Evolutionary conservation across 2,888 invertebrate genomes (phyloP).

Genomic region (Diaprepes abbreviatus): DNA sequence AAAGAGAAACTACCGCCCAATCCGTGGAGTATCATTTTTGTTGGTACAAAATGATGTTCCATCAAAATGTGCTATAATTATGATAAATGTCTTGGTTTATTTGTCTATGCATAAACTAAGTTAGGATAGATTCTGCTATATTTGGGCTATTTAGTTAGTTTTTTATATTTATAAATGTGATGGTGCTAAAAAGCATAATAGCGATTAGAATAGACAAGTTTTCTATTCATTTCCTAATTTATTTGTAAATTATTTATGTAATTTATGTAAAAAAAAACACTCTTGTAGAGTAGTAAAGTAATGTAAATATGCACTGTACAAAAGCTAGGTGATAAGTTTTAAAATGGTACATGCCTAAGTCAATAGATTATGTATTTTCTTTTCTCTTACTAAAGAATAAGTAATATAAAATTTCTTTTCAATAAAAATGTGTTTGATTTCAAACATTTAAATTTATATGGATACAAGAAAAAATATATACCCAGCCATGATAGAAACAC

Average conservation of each 20-base stretch:
- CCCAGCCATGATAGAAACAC: no score
- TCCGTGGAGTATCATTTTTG: no score
- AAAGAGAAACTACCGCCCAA: no score
- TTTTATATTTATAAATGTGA: conserved; percentile 62
- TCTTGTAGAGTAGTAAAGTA: conserved; percentile 35
- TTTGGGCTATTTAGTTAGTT: conserved; percentile 46
- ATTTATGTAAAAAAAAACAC: conserved; percentile 43
- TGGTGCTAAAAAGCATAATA: conserved; percentile 63
- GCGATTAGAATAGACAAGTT: conserved; percentile 53
- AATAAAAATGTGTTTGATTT: conserved; percentile 1
- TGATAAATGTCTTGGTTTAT: no score
- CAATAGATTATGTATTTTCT: conserved; percentile 45
- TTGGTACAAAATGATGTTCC: no score
- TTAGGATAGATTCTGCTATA: conserved; percentile 29
- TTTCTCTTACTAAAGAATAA: conserved; percentile 19
- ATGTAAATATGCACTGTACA: conserved; percentile 61
- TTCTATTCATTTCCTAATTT: conserved; percentile 55
- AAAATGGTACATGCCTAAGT: conserved; percentile 54
- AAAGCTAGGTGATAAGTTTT: conserved; percentile 54
- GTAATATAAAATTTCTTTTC: conserved; percentile 37
- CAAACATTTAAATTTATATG: no score
- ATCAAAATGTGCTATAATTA: no score
- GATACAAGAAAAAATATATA: no score
- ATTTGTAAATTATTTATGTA: conserved; percentile 50
- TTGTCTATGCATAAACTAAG: no score